Conservation (phyloP, 2,888 invertebrate genomes). For the Epiblema foenella region DNA sequence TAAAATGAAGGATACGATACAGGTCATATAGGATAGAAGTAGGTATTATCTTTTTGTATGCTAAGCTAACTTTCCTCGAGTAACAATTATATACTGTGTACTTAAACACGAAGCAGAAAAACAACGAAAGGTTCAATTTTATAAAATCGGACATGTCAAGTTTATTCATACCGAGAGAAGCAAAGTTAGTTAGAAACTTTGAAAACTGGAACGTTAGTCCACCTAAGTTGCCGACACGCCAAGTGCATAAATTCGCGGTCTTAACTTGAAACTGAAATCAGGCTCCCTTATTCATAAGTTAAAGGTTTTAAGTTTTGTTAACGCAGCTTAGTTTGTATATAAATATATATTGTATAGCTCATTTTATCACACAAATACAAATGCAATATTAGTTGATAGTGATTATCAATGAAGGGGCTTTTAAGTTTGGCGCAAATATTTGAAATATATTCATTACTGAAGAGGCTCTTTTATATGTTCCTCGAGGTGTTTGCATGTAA, state of each 20-base stretch:
- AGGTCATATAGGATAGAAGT: background rate
- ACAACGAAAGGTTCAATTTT: too few species aligned
- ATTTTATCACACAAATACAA: too few species aligned
- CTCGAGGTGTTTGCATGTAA: conserved; percentile 6
- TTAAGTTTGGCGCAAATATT: too few species aligned
- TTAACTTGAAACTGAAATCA: background rate
- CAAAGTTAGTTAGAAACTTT: background rate
- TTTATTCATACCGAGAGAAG: background rate
- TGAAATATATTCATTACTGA: background rate
- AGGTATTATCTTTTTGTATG: background rate
- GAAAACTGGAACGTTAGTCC: conserved; percentile 16
- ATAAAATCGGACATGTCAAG: background rate
- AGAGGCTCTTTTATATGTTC: background rate
- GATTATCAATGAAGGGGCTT: too few species aligned
- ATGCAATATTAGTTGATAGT: too few species aligned
- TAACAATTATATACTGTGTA: background rate
- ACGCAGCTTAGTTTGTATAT: too few species aligned
- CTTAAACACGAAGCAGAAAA: background rate
- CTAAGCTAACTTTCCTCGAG: background rate
- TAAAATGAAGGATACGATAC: conserved; percentile 14
- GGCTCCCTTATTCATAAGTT: background rate
- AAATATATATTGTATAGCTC: too few species aligned
- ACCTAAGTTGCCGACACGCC: background rate
- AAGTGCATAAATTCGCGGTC: background rate
- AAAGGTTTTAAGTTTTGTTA: too few species aligned